These are phyloP conservation scores for Rhynchonycteris naso DNA, from an alignment of 2,797 vertebrate species.

Conservation along the genomic window DNA sequence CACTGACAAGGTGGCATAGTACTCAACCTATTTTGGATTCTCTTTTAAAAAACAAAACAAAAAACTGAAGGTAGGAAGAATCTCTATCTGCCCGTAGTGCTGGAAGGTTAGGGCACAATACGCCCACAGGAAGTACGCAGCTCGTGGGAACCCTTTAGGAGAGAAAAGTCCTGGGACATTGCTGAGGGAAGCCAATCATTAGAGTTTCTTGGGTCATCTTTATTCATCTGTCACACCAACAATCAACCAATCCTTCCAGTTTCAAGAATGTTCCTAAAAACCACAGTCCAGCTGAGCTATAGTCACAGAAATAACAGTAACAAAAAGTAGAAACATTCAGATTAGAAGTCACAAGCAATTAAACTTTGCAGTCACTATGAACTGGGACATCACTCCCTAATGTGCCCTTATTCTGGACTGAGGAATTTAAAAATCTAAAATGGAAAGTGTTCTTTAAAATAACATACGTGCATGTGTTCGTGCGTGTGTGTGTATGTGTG, in stretches of 20 bases:
- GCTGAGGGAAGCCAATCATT: background rate
- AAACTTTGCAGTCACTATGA: background rate
- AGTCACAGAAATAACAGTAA: background rate
- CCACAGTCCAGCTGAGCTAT: background rate
- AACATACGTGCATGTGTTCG: background rate
- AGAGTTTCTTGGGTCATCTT: constrained; percentile 2
- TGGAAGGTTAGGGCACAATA: background rate
- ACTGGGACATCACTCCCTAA: background rate
- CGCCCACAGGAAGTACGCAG: background rate
- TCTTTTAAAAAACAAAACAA: background rate
- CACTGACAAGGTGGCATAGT: background rate
- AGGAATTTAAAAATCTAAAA: constrained; percentile 27
- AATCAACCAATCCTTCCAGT: background rate
- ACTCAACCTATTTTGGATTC: constrained; percentile 16
- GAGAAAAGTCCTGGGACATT: constrained; percentile 7
- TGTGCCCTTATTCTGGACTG: background rate
- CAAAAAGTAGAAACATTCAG: background rate
- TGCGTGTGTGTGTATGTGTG: background rate
- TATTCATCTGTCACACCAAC: background rate
- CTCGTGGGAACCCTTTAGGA: constrained; percentile 34
- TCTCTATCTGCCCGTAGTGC: background rate
- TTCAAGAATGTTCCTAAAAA: background rate
- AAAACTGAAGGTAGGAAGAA: background rate
- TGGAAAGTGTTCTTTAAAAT: background rate
- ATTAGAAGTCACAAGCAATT: background rate